These are phyloP conservation scores for Sitta carolinensis DNA, from an alignment of 2,797 vertebrate species.

Conservation along the genomic window DNA sequence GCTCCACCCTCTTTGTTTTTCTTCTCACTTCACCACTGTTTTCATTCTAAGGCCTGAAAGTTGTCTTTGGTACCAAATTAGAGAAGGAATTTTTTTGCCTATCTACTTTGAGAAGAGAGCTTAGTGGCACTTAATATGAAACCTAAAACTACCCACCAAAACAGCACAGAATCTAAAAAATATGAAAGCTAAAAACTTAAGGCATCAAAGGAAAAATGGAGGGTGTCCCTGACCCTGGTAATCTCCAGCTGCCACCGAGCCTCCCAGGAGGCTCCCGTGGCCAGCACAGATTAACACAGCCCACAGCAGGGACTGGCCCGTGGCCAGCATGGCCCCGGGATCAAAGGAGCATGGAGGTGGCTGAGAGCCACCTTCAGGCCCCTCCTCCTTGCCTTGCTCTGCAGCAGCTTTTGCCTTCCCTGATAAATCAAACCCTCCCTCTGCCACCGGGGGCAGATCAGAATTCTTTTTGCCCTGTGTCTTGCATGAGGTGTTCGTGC, in stretches of 20 bases:
- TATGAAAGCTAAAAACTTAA: too few species aligned
- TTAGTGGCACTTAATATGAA: too few species aligned
- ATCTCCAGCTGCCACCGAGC: constrained; percentile 52
- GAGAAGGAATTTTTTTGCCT: too few species aligned
- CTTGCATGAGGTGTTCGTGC: accelerated
- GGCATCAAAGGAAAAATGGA: constrained; percentile 36
- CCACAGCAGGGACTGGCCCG: constrained; percentile 13
- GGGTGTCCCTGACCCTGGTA: constrained; percentile 34
- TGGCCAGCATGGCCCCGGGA: not conserved
- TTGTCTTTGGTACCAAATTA: too few species aligned
- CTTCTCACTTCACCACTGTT: too few species aligned
- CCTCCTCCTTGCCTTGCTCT: not conserved
- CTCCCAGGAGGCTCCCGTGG: not conserved
- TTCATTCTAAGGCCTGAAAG: too few species aligned
- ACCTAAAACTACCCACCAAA: too few species aligned
- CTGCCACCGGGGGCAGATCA: accelerated
- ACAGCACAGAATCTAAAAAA: too few species aligned
- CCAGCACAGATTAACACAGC: constrained; percentile 46
- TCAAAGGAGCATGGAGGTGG: constrained; percentile 44
- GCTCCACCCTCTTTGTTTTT: too few species aligned
- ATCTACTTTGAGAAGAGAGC: too few species aligned
- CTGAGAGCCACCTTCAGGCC: not conserved
- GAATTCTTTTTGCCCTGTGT: accelerated
- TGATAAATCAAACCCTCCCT: not conserved
- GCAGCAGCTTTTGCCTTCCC: not conserved